Evolutionary conservation across 2,888 invertebrate species (phyloP).

Genomic region (Microctonus brassicae): DNA sequence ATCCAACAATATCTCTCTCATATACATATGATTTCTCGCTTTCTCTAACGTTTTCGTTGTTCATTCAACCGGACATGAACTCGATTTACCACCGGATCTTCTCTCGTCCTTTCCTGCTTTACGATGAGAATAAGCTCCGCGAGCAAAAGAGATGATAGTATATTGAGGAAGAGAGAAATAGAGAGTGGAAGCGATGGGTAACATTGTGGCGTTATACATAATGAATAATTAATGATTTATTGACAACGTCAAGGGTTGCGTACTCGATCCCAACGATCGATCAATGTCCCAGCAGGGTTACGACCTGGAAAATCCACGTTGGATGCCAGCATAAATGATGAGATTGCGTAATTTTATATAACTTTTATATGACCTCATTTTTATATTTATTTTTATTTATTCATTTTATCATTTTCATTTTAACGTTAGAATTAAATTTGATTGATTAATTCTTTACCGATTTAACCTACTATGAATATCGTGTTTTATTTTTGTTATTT

Average conservation of each 20-base stretch:
- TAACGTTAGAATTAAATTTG: background rate
- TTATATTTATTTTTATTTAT: background rate
- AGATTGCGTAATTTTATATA: constrained; percentile 24
- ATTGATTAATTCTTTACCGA: no score
- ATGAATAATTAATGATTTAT: constrained; percentile 53
- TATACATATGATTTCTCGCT: background rate
- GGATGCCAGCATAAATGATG: constrained; percentile 30
- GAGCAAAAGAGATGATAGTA: background rate
- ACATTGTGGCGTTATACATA: constrained; percentile 37
- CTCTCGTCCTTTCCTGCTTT: background rate
- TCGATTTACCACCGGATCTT: background rate
- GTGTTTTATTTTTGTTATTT: background rate
- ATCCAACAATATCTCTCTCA: constrained; percentile 3
- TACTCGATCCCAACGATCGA: constrained; percentile 29
- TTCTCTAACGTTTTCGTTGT: background rate
- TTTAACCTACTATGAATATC: no score
- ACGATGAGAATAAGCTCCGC: background rate
- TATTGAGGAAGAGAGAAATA: background rate
- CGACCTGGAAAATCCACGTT: constrained; percentile 31
- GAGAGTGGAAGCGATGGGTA: background rate
- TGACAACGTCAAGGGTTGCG: constrained; percentile 41
- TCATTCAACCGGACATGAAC: background rate
- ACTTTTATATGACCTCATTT: background rate
- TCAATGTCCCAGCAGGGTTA: constrained; percentile 34
- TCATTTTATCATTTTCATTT: background rate